Evolutionary conservation across 2,888 invertebrate species (phyloP).

Genomic region (Trileptium ribeirensis): DNA sequence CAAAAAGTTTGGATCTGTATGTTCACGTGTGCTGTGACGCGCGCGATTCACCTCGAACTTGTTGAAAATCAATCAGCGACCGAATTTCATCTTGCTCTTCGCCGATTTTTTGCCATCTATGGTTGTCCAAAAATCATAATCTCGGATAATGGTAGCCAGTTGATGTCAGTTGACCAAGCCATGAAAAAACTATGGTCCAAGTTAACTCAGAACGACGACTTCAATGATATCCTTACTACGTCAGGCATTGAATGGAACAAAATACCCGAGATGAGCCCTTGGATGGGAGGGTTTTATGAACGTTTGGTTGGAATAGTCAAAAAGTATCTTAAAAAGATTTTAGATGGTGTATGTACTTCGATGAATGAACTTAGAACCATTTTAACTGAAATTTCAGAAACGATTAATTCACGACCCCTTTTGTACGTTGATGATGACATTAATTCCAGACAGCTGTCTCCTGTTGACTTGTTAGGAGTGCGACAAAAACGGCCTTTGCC

Average conservation of each 20-base stretch:
- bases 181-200: not conserved
- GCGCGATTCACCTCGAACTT: too few species aligned
- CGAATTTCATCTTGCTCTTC: not conserved
- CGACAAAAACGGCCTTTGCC: not conserved
- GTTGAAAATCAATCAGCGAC: not conserved
- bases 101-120: not conserved
- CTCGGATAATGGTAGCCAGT: not conserved
- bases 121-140: not conserved
- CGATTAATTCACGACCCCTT: not conserved
- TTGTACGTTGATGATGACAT: not conserved
- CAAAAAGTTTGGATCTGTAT: too few species aligned
- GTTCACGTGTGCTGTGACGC: too few species aligned
- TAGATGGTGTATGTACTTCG: not conserved
- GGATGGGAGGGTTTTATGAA: conserved; percentile 6
- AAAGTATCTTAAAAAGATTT: not conserved
- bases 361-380: not conserved
- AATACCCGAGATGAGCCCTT: not conserved
- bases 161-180: not conserved
- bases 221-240: not conserved
- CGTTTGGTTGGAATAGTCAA: not conserved
- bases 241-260: not conserved
- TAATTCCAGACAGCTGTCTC: too few species aligned
- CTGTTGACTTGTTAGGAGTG: too few species aligned
- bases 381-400: not conserved
- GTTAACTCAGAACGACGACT: too few species aligned